These are phyloP conservation scores for Sclerodermus sp. DNA, from an alignment of 2,888 invertebrate species.

Conservation along the genomic window DNA sequence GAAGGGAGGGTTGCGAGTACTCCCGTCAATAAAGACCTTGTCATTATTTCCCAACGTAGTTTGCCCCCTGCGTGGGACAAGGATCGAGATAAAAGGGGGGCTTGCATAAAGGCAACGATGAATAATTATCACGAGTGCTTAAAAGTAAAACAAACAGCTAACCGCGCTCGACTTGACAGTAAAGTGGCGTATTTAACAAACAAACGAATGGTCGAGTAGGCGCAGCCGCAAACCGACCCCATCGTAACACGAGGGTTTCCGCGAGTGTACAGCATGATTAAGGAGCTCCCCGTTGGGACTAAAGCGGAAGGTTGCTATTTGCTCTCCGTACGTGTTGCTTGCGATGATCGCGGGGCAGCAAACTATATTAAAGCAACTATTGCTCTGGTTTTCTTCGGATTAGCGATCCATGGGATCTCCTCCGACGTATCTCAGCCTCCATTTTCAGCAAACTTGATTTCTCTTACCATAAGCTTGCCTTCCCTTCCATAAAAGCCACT, in stretches of 20 bases:
- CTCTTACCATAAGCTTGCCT: too few relatives aligned
- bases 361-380: too few relatives aligned
- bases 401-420: too few relatives aligned
- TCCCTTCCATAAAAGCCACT: too few relatives aligned
- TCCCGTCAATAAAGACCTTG: slow-evolving; percentile 38
- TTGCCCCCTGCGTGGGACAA: too few relatives aligned
- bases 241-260: slow-evolving; percentile 7
- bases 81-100: slow-evolving; percentile 17
- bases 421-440: too few relatives aligned
- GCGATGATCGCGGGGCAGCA: background rate
- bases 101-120: slow-evolving; percentile 44
- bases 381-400: too few relatives aligned
- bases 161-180: slow-evolving; percentile 45
- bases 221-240: slow-evolving; percentile 6
- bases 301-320: slow-evolving; percentile 11
- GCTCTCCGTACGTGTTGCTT: slow-evolving; percentile 17
- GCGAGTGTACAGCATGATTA: slow-evolving; percentile 22
- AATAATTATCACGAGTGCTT: slow-evolving; percentile 51
- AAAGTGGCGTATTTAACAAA: slow-evolving; percentile 49
- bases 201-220: slow-evolving; percentile 24
- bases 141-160: slow-evolving; percentile 51
- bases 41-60: too few relatives aligned
- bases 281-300: slow-evolving; percentile 12
- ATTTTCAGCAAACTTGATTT: too few relatives aligned
- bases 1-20: slow-evolving; percentile 22